A percentile compares a stretch with the other conserved stretches of the same genome.
phyloP scores from a whole-genome alignment of 2,797 vertebrate genomes.

The Petrocephalus schoutedeni region DNA sequence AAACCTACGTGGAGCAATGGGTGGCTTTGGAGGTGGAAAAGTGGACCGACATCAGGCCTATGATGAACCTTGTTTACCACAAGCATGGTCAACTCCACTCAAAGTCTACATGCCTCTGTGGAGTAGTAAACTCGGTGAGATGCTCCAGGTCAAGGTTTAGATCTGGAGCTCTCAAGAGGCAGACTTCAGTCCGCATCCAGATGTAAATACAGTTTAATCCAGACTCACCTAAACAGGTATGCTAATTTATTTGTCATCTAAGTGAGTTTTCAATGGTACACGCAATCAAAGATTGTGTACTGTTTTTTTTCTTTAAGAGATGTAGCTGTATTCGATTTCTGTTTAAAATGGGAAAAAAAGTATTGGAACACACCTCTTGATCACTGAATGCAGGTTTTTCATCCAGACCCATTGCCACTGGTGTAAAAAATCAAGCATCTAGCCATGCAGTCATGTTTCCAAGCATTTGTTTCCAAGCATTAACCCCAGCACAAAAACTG shows the following conservation, averaged over 20 bases:
- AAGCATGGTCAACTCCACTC: background rate
- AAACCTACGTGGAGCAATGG: background rate
- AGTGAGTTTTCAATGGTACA: no score
- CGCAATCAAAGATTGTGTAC: no score
- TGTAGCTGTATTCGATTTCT: no score
- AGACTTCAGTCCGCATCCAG: no score
- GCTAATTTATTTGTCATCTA: no score
- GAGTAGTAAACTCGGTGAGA: background rate
- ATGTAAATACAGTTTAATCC: no score
- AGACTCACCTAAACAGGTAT: no score
- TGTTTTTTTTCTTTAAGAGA: no score
- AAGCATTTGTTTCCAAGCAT: background rate
- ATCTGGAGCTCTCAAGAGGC: background rate
- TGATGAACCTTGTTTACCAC: background rate
- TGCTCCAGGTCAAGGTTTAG: background rate
- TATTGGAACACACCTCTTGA: background rate
- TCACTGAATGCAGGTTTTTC: background rate
- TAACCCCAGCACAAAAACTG: background rate
- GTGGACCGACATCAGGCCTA: background rate
- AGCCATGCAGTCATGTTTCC: background rate
- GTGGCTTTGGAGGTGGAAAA: background rate
- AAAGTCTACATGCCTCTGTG: background rate
- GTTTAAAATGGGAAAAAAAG: background rate
- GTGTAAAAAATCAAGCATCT: background rate
- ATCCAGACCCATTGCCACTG: background rate